These are phyloP conservation scores for Oreortyx pictus DNA, from an alignment of 2,797 vertebrate species.

Conservation along the genomic window DNA sequence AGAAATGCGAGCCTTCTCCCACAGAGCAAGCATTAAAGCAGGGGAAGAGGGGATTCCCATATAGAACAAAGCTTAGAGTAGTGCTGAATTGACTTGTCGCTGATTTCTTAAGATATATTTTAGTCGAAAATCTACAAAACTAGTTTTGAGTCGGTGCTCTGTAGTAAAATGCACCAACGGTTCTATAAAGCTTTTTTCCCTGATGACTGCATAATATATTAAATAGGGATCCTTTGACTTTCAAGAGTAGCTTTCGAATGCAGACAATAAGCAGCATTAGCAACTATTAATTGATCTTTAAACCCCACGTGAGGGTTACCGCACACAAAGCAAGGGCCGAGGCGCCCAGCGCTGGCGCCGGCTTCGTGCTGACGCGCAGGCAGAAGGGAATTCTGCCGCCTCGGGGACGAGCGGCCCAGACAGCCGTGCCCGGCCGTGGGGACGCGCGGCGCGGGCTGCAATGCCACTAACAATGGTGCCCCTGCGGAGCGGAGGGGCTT, in stretches of 20 bases:
- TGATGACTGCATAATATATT: neutral
- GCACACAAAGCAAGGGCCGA: fast-evolving
- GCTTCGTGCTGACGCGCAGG: neutral
- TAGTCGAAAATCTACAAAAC: neutral
- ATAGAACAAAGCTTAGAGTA: neutral
- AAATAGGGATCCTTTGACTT: neutral
- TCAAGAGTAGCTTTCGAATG: neutral
- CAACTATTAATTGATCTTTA: neutral
- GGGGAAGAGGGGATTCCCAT: no score
- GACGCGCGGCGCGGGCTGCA: fast-evolving
- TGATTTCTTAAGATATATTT: neutral
- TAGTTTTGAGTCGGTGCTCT: neutral
- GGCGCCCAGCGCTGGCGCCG: neutral
- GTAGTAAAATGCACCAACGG: neutral
- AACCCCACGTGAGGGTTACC: neutral
- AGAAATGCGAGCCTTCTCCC: neutral
- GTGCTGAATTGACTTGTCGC: neutral
- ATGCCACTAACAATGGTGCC: neutral
- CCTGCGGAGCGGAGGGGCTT: neutral
- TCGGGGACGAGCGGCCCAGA: fast-evolving
- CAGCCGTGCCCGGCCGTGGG: fast-evolving
- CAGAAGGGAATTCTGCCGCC: neutral
- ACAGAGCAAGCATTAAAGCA: no score
- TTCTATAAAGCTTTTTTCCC: neutral
- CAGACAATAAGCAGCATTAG: neutral